These are phyloP conservation scores for Geococcyx californianus DNA, from an alignment of 2,113 vertebrate species.

Conservation along the genomic window DNA sequence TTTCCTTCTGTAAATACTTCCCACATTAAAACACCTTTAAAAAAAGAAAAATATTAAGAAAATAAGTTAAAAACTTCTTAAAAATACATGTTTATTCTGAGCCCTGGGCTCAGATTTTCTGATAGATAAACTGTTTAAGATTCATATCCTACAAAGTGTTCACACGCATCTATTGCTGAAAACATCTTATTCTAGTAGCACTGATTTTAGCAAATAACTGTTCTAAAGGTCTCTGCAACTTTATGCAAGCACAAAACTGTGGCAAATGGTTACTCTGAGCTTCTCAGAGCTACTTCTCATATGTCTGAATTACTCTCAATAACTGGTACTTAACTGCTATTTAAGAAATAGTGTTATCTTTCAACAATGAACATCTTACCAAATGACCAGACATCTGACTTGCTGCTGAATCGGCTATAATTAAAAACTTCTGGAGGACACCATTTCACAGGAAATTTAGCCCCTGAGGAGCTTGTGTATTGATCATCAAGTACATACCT, in stretches of 20 bases:
- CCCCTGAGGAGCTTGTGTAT: conserved; percentile 90
- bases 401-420: conserved; percentile 94
- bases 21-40: conserved; percentile 93
- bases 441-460: conserved; percentile 96
- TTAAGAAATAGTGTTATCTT: neutral
- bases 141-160: neutral
- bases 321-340: neutral
- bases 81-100: neutral
- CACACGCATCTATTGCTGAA: neutral
- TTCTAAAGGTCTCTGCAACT: neutral
- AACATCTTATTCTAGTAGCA: neutral
- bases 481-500: conserved; percentile 95
- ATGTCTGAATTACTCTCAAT: neutral
- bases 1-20: conserved; percentile 92
- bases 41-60: neutral
- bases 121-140: neutral
- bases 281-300: neutral
- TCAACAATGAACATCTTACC: conserved; percentile 71
- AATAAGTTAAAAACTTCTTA: neutral
- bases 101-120: neutral
- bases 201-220: neutral
- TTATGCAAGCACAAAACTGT: neutral
- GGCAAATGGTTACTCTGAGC: neutral
- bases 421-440: conserved; percentile 95
- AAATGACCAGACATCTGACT: conserved; percentile 93